These are phyloP conservation scores for Nixonia krombeini DNA, from an alignment of 1,140 invertebrate species.

Conservation along the genomic window DNA sequence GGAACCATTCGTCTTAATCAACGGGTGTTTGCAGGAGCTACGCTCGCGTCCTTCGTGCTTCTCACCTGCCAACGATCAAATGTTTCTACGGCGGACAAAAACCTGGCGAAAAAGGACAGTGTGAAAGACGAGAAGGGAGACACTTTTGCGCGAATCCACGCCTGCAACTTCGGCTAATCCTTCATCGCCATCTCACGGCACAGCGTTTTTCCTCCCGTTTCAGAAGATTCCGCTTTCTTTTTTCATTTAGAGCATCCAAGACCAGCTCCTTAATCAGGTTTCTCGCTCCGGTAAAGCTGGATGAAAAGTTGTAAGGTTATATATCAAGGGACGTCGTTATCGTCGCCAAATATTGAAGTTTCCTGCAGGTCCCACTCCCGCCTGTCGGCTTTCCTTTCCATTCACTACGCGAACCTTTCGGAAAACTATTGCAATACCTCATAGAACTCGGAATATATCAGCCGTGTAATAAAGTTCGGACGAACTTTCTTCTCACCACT, in stretches of 20 bases:
- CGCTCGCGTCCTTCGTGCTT: background rate
- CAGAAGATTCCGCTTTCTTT: conserved; percentile 14
- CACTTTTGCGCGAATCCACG: background rate
- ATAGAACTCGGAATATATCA: conserved; percentile 60
- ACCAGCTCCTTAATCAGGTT: conserved; percentile 58
- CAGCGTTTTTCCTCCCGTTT: conserved; percentile 15
- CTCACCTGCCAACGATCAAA: background rate
- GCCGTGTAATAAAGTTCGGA: conserved; percentile 56
- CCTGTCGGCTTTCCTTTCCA: conserved; percentile 25
- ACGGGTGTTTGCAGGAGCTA: background rate
- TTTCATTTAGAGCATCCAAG: conserved; percentile 21
- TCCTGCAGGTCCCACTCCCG: conserved; percentile 13
- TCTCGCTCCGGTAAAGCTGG: conserved; percentile 40
- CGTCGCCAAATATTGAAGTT: conserved; percentile 65
- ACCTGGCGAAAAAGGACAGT: background rate
- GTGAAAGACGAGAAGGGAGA: background rate
- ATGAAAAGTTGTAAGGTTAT: conserved; percentile 60
- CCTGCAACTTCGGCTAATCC: conserved; percentile 18
- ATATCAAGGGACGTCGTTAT: conserved; percentile 62
- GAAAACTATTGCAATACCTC: conserved; percentile 62
- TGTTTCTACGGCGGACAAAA: background rate
- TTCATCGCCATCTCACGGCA: conserved; percentile 22
- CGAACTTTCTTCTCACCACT: conserved; percentile 31
- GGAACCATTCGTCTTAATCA: background rate
- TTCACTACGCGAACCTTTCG: conserved; percentile 43